Conservation (phyloP, 2,797 vertebrate species). For the Tamandua tetradactyla region DNA sequence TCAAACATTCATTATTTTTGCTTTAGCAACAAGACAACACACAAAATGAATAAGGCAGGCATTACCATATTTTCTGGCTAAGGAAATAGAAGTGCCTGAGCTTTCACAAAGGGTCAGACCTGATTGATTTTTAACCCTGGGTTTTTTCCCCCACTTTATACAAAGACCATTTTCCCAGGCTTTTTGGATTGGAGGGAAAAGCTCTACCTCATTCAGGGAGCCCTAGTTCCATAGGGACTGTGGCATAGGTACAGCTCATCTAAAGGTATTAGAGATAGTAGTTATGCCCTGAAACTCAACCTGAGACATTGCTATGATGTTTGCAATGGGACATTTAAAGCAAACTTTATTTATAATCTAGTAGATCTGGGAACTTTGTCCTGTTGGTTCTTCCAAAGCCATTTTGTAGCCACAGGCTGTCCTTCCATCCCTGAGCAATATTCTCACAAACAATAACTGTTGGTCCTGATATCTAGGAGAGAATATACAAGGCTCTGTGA, state of each 20-base stretch:
- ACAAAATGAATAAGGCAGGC: constrained; percentile 22
- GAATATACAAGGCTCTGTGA: not conserved
- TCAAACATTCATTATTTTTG: constrained; percentile 54
- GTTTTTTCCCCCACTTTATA: not conserved
- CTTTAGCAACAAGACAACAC: constrained; percentile 4
- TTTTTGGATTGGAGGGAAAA: constrained; percentile 50
- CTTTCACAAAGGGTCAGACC: not conserved
- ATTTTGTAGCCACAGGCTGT: not conserved
- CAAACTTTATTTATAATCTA: constrained; percentile 52
- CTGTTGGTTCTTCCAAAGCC: constrained; percentile 4
- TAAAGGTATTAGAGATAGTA: constrained; percentile 23
- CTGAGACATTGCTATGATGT: constrained; percentile 6
- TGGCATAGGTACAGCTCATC: not conserved
- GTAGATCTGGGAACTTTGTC: not conserved
- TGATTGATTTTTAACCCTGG: not conserved
- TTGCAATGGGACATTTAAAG: constrained; percentile 51
- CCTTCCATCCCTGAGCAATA: not conserved
- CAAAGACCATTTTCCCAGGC: constrained; percentile 22
- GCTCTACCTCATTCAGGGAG: constrained; percentile 3
- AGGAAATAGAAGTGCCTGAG: not conserved
- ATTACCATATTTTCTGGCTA: constrained; percentile 35
- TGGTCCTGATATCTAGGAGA: not conserved
- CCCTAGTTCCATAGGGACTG: not conserved
- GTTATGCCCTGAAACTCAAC: constrained; percentile 10
- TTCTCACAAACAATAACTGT: constrained; percentile 22